phyloP scores from a whole-genome alignment of 2,113 vertebrate genomes.

The Bubo blakistoni region DNA sequence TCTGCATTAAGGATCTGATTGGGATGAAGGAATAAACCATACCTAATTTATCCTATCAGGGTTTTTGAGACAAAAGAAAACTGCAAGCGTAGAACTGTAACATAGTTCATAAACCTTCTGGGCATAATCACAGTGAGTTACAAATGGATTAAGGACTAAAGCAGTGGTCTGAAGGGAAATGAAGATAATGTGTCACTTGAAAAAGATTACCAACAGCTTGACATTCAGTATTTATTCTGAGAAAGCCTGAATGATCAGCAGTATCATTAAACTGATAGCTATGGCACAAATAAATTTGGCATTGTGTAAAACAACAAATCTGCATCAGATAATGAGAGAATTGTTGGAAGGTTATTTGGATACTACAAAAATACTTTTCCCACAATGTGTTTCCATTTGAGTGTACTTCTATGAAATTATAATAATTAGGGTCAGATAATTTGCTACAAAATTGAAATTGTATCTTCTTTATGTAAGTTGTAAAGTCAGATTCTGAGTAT shows the following conservation, averaged over 20 bases:
- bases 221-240: neutral
- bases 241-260: neutral
- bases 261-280: neutral
- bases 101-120: neutral
- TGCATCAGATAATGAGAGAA: neutral
- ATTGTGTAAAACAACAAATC: neutral
- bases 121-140: neutral
- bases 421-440: constrained; percentile 6
- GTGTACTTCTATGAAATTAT: neutral
- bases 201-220: neutral
- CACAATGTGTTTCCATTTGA: neutral
- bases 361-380: neutral
- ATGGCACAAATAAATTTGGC: neutral
- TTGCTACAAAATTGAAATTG: constrained; percentile 10
- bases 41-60: neutral
- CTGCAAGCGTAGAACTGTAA: neutral
- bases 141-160: neutral
- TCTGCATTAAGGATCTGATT: neutral
- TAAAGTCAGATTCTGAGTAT: neutral
- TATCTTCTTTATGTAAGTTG: neutral
- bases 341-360: neutral
- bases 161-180: neutral
- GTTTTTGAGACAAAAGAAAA: neutral
- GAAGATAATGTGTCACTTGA: neutral
- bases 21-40: neutral